phyloP scores from a whole-genome alignment of 2,888 invertebrate species.

The Leptodirus hochenwartii region DNA sequence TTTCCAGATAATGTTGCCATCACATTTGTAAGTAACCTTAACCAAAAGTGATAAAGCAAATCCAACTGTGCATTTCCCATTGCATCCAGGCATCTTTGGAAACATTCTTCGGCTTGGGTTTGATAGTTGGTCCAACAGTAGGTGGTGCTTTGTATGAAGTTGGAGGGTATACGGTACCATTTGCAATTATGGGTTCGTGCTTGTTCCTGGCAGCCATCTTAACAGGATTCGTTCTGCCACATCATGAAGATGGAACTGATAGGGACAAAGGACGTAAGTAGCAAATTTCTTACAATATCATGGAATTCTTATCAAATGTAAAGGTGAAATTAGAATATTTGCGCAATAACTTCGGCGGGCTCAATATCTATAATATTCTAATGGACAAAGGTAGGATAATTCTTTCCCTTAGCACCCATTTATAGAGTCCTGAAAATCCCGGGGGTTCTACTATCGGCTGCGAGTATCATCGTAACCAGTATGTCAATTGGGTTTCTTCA shows the following conservation, averaged over 20 bases:
- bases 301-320: constrained; percentile 1
- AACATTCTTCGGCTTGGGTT: constrained; percentile 72
- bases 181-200: constrained; percentile 57
- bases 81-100: constrained; percentile 51
- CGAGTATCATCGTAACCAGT: constrained; percentile 57
- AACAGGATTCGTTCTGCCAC: constrained; percentile 54
- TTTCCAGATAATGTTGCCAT: constrained; percentile 73
- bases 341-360: no score
- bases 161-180: constrained; percentile 67
- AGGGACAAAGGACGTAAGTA: constrained; percentile 41
- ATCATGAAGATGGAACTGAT: constrained; percentile 37
- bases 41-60: neutral
- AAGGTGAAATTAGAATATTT: no score
- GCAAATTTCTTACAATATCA: constrained; percentile 1
- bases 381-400: constrained; percentile 4
- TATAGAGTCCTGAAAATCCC: constrained; percentile 48
- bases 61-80: neutral
- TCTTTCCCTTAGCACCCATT: constrained; percentile 37
- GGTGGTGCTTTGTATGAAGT: constrained; percentile 68
- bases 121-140: constrained; percentile 80
- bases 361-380: constrained; percentile 1
- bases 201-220: constrained; percentile 58
- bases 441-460: constrained; percentile 49
- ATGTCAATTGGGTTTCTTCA: constrained; percentile 76
- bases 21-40: constrained; percentile 51